phyloP scores from a whole-genome alignment of 2,797 vertebrate genomes.

The Myotis pilosus region DNA sequence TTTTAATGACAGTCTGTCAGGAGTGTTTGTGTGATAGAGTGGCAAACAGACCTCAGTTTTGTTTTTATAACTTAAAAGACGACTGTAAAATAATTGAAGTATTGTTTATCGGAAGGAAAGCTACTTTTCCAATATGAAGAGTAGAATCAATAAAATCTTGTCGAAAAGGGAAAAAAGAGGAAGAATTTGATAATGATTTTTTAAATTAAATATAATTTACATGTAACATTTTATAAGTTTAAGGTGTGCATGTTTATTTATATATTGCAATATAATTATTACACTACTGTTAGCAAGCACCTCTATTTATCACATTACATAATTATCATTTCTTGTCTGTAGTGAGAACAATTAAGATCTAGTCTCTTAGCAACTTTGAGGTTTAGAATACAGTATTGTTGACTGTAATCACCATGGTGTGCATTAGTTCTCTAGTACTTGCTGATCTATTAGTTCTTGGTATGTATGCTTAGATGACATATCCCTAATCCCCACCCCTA shows the following conservation, averaged over 20 bases:
- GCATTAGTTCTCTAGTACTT: background rate
- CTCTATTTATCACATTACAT: background rate
- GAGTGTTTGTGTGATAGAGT: background rate
- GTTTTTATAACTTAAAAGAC: constrained; percentile 16
- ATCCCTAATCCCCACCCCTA: too few relatives aligned
- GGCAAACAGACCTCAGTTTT: background rate
- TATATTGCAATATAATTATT: background rate
- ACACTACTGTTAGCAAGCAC: background rate
- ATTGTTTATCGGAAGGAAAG: background rate
- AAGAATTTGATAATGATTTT: background rate
- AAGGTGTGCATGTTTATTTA: background rate
- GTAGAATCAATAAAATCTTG: background rate
- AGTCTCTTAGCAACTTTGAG: background rate
- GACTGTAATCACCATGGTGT: background rate
- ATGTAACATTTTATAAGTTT: background rate
- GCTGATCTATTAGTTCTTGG: background rate
- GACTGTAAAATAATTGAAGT: background rate
- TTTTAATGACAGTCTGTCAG: background rate
- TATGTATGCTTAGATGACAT: background rate
- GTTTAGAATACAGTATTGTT: background rate
- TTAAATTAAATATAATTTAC: background rate
- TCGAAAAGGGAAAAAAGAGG: background rate
- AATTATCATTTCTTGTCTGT: background rate
- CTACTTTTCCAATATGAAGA: background rate
- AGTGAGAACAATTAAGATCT: background rate